phyloP scores from a whole-genome alignment of 2,888 invertebrate species.

The Uropetala carovei region DNA sequence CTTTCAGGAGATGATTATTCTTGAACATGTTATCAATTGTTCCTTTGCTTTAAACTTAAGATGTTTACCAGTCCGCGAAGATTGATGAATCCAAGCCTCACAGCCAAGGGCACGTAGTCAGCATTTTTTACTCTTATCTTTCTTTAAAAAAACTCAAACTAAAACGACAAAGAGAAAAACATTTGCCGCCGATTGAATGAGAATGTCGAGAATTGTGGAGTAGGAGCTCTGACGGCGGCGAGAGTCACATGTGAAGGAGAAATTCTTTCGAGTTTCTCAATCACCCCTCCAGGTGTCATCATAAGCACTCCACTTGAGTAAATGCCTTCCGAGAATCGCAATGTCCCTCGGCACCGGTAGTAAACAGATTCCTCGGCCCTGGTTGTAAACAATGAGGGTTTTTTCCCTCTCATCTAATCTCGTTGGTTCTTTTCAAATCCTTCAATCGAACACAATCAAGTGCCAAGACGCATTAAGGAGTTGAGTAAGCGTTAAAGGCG shows the following conservation, averaged over 20 bases:
- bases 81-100: constrained; percentile 31
- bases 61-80: background rate
- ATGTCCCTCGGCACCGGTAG: background rate
- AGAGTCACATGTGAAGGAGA: constrained; percentile 1
- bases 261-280: constrained; percentile 29
- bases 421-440: background rate
- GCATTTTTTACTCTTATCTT: background rate
- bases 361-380: background rate
- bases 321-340: constrained; percentile 38
- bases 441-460: background rate
- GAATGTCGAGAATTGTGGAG: background rate
- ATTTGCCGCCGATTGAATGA: constrained; percentile 25
- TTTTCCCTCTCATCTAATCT: background rate
- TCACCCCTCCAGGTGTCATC: constrained; percentile 31
- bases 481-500: background rate
- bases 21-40: background rate
- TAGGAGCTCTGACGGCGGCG: constrained; percentile 22
- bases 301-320: constrained; percentile 18
- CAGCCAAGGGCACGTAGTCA: background rate
- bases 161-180: background rate
- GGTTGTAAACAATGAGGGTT: background rate
- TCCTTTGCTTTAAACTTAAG: rapidly evolving
- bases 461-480: background rate
- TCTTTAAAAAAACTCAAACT: no score
- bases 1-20: background rate